phyloP scores from a whole-genome alignment of 2,888 invertebrate genomes.

The Horisme vitalbata region DNA sequence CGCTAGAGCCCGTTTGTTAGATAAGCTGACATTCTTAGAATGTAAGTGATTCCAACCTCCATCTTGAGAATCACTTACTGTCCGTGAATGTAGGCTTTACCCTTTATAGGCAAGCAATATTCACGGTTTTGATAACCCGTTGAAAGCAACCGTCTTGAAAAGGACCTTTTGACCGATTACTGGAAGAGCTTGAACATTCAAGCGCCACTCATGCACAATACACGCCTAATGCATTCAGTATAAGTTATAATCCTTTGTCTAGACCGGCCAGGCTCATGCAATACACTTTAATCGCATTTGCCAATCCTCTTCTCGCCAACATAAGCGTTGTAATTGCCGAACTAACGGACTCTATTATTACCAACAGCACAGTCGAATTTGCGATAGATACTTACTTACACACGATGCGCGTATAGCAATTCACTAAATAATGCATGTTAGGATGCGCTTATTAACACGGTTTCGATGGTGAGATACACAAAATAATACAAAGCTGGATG shows the following conservation, averaged over 20 bases:
- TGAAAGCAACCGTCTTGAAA: too few species aligned
- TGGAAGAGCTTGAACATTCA: too few species aligned
- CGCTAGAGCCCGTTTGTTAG: too few species aligned
- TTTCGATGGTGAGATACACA: conserved; percentile 6
- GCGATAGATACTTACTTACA: conserved; percentile 28
- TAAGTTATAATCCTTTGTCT: conserved; percentile 54
- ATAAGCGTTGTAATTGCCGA: conserved; percentile 32
- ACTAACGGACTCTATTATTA: conserved; percentile 34
- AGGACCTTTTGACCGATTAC: too few species aligned
- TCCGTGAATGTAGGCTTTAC: too few species aligned
- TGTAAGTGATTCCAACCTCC: too few species aligned
- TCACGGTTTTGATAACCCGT: too few species aligned
- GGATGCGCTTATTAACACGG: conserved; percentile 12
- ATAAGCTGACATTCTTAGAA: too few species aligned
- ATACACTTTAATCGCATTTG: conserved; percentile 49
- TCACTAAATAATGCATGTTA: conserved; percentile 29
- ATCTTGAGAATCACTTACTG: too few species aligned
- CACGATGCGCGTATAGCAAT: conserved; percentile 19
- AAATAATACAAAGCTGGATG: too few species aligned
- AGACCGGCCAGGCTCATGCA: conserved; percentile 33
- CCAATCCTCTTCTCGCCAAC: conserved; percentile 21
- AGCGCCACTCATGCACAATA: too few species aligned
- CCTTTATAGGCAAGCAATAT: too few species aligned
- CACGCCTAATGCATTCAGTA: not conserved
- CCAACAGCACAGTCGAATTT: conserved; percentile 31